phyloP scores from a whole-genome alignment of 1,140 invertebrate species.

The Caerostris extrusa region DNA sequence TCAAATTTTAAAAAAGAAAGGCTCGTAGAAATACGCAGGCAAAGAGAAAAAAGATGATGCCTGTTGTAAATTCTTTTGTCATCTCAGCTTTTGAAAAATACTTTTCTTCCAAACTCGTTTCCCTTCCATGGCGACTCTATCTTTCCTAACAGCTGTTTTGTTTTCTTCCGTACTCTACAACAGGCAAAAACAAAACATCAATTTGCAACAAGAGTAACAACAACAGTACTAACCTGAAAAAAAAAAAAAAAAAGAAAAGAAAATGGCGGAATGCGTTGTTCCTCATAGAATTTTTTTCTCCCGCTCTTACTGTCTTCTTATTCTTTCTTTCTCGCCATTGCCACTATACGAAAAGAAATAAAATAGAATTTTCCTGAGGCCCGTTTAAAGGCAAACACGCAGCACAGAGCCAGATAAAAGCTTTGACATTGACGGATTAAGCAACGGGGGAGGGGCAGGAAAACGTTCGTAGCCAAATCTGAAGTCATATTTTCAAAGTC shows the following conservation, averaged over 20 bases:
- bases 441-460: neutral
- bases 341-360: neutral
- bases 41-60: too few species aligned
- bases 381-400: slow-evolving; percentile 50
- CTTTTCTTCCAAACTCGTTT: neutral
- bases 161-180: slow-evolving; percentile 28
- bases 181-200: slow-evolving; percentile 58
- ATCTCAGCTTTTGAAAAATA: slow-evolving; percentile 9
- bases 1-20: neutral
- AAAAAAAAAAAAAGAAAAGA: neutral
- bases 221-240: neutral
- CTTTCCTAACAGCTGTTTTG: slow-evolving; percentile 67
- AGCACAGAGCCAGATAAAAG: slow-evolving; percentile 33
- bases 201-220: slow-evolving; percentile 57
- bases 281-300: neutral
- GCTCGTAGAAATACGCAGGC: neutral
- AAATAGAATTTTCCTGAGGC: slow-evolving; percentile 28
- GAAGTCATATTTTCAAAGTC: slow-evolving; percentile 53
- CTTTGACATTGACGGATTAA: slow-evolving; percentile 57
- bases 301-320: too few species aligned
- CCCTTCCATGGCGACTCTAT: slow-evolving; percentile 54
- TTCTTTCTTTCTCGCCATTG: neutral
- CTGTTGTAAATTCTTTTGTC: neutral
- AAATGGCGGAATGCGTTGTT: neutral
- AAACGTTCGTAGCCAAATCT: slow-evolving; percentile 29